phyloP scores from a whole-genome alignment of 2,113 vertebrate species.

The Glaucidium brasilianum region DNA sequence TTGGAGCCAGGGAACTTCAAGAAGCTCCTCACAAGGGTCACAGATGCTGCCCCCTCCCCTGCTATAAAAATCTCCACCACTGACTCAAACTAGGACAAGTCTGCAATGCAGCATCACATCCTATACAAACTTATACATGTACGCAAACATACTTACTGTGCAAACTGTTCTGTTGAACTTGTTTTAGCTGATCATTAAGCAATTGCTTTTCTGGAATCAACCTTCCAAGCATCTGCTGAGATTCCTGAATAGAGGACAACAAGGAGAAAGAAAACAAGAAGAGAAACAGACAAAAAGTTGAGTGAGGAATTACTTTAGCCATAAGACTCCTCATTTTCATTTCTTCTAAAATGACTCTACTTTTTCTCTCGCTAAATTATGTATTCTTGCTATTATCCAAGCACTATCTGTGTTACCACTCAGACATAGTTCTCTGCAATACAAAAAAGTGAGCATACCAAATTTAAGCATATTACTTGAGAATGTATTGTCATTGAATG shows the following conservation, averaged over 20 bases:
- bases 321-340: not conserved
- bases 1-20: too few relatives aligned
- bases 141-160: conserved; percentile 83
- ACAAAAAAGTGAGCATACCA: not conserved
- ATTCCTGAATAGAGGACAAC: conserved; percentile 77
- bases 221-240: conserved; percentile 94
- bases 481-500: not conserved
- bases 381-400: not conserved
- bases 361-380: not conserved
- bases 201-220: conserved; percentile 95
- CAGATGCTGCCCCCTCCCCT: too few relatives aligned
- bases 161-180: conserved; percentile 95
- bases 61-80: too few relatives aligned
- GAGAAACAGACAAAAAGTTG: not conserved
- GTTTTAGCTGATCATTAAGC: conserved; percentile 94
- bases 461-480: not conserved
- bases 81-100: too few relatives aligned
- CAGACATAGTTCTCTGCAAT: not conserved
- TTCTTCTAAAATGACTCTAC: not conserved
- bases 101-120: not conserved
- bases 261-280: not conserved
- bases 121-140: not conserved
- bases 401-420: not conserved
- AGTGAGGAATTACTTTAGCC: not conserved
- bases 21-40: too few relatives aligned